A percentile compares a stretch with the other conserved stretches of the same genome.
Evolutionary conservation across 1,140 invertebrate species (phyloP).

Genomic region (Cecropterus lyciades): DNA sequence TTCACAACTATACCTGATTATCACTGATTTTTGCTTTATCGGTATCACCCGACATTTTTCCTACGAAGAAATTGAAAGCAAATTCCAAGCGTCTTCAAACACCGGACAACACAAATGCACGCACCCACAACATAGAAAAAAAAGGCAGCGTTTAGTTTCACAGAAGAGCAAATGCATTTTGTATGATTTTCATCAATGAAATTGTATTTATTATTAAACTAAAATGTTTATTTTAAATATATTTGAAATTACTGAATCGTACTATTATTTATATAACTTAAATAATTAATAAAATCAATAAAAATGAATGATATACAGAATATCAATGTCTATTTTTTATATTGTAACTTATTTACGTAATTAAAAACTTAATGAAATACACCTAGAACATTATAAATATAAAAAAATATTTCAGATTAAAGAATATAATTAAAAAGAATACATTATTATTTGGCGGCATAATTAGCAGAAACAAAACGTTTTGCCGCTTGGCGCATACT

Average conservation of each 20-base stretch:
- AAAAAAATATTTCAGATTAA: too few relatives aligned
- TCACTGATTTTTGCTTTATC: constrained; percentile 85
- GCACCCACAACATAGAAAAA: constrained; percentile 79
- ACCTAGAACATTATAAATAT: too few relatives aligned
- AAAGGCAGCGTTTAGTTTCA: constrained; percentile 69
- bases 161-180: constrained; percentile 13
- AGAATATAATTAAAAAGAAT: neutral
- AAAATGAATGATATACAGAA: too few relatives aligned
- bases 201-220: neutral
- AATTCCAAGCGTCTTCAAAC: constrained; percentile 85
- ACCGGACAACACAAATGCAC: constrained; percentile 84
- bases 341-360: neutral
- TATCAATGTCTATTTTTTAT: too few relatives aligned
- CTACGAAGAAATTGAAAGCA: constrained; percentile 84
- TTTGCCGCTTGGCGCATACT: constrained; percentile 4
- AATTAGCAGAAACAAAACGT: constrained; percentile 13
- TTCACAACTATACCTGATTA: constrained; percentile 84
- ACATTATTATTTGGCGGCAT: constrained; percentile 12
- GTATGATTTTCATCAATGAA: neutral
- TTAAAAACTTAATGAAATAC: neutral
- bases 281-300: too few relatives aligned
- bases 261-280: too few relatives aligned
- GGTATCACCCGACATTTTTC: constrained; percentile 85
- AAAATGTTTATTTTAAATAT: neutral
- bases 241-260: neutral